A percentile compares a stretch with the other conserved stretches of the same genome.
Evolutionary conservation across 1,140 invertebrate species (phyloP).

Genomic region (Chrysopa pallens): DNA sequence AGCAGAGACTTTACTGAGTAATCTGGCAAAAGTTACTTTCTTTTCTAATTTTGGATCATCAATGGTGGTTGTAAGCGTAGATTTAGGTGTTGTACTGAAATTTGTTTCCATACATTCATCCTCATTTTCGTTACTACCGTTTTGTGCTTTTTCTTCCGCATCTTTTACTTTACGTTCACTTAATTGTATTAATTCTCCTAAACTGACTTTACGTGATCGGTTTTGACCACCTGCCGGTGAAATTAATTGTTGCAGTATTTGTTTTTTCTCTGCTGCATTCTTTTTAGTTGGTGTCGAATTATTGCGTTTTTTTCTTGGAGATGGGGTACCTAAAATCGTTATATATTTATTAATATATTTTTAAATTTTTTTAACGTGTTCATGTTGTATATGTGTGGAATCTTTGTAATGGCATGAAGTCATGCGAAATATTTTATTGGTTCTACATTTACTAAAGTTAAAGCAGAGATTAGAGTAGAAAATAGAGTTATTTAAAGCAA

Average conservation of each 20-base stretch:
- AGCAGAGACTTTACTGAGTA: conserved; percentile 50
- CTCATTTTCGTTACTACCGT: conserved; percentile 6
- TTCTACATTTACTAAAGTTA: too few relatives aligned
- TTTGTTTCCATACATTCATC: conserved; percentile 33
- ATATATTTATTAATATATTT: too few relatives aligned
- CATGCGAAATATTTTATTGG: too few relatives aligned
- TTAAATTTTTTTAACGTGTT: too few relatives aligned
- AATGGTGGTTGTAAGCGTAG: conserved; percentile 29
- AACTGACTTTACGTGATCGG: conserved; percentile 32
- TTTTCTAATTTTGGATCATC: conserved; percentile 47
- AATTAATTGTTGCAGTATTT: conserved; percentile 53
- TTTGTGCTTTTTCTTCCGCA: conserved; percentile 4
- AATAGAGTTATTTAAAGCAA: too few relatives aligned
- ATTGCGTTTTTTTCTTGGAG: conserved; percentile 49
- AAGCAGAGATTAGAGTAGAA: too few relatives aligned
- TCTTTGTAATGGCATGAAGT: too few relatives aligned
- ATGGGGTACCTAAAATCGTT: conserved; percentile 36
- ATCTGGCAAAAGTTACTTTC: conserved; percentile 54
- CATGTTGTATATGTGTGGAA: too few relatives aligned
- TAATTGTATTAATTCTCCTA: conserved; percentile 50
- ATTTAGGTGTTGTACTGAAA: conserved; percentile 26
- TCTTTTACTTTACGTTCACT: conserved; percentile 31
- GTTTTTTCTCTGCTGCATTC: conserved; percentile 50
- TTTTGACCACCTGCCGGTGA: conserved; percentile 25
- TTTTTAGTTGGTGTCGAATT: conserved; percentile 51